These are phyloP conservation scores for Otolemur crassicaudatus DNA, from an alignment of 2,797 vertebrate species.

Conservation along the genomic window DNA sequence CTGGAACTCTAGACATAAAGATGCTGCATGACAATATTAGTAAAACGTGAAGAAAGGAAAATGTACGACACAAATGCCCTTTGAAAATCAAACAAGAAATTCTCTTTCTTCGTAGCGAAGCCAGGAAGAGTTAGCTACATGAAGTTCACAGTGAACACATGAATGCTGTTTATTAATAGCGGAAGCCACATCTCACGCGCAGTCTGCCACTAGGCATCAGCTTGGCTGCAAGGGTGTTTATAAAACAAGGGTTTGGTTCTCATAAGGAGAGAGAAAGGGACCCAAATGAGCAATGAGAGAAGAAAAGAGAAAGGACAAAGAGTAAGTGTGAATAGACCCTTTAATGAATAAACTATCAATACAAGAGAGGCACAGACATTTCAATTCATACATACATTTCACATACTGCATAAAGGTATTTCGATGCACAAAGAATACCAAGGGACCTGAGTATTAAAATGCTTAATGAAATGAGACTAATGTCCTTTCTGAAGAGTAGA, in stretches of 20 bases:
- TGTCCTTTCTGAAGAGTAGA: not conserved
- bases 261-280: not conserved
- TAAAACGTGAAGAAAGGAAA: slow-evolving; percentile 8
- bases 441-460: not conserved
- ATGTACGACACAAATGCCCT: not conserved
- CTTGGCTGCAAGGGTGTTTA: not conserved
- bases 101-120: not conserved
- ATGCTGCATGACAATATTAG: not conserved
- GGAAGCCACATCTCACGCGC: not conserved
- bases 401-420: not conserved
- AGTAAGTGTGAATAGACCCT: not conserved
- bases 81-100: not conserved
- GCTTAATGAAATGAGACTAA: slow-evolving; percentile 24
- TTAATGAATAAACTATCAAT: not conserved
- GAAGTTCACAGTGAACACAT: not conserved
- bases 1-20: not conserved
- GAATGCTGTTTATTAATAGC: not conserved
- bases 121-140: not conserved
- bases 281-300: not conserved
- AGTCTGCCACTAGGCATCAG: not conserved
- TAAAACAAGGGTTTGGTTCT: not conserved
- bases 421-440: not conserved
- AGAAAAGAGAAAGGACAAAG: not conserved
- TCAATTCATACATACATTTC: not conserved
- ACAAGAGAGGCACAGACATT: not conserved